Conservation (phyloP, 2,113 vertebrate genomes). For the Mesocricetus auratus region DNA sequence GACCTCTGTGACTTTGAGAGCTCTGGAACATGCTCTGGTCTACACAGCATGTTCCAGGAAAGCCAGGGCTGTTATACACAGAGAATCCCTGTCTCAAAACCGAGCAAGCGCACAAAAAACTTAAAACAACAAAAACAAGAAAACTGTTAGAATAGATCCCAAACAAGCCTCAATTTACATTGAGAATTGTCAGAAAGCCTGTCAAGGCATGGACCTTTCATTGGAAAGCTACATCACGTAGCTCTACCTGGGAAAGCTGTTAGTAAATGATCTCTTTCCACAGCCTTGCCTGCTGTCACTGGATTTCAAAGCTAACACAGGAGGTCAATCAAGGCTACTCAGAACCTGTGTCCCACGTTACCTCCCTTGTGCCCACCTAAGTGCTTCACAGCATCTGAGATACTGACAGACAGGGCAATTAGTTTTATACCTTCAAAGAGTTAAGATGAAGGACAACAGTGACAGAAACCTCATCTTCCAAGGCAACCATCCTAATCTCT, state of each 20-base stretch:
- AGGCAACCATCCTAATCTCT: background rate
- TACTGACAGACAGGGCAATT: background rate
- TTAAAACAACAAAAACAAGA: background rate
- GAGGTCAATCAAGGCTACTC: background rate
- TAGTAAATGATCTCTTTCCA: background rate
- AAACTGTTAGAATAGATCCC: background rate
- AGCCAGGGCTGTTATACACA: background rate
- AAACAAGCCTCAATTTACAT: background rate
- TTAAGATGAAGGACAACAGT: background rate
- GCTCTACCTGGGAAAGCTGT: background rate
- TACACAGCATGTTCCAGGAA: too few relatives aligned
- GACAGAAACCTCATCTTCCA: background rate
- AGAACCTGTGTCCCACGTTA: background rate
- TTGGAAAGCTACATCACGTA: background rate
- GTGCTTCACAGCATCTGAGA: background rate
- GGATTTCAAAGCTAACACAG: background rate
- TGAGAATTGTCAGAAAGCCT: background rate
- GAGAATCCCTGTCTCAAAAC: constrained; percentile 19
- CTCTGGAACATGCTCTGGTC: too few relatives aligned
- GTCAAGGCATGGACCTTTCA: background rate
- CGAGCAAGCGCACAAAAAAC: background rate
- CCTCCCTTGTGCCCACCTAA: background rate
- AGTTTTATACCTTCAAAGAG: background rate
- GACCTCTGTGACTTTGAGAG: too few relatives aligned
- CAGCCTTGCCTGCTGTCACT: background rate